A percentile compares a stretch with the other conserved stretches of the same genome.
phyloP scores from a whole-genome alignment of 2,113 vertebrate genomes.

The Microtus richardsoni region DNA sequence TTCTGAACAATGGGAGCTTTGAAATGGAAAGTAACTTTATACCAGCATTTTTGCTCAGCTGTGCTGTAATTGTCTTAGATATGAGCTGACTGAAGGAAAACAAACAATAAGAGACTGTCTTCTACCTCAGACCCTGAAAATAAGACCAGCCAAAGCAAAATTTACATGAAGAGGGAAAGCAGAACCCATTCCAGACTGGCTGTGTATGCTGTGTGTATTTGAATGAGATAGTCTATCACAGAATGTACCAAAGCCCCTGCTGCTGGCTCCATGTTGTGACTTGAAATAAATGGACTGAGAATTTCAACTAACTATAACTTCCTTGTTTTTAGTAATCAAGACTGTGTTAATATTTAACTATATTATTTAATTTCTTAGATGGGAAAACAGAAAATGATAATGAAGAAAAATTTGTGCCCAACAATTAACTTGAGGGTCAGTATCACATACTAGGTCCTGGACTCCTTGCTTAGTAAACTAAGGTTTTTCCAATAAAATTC shows the following conservation, averaged over 20 bases:
- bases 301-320: not conserved
- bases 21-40: conserved; percentile 47
- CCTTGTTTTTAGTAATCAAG: not conserved
- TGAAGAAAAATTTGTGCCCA: not conserved
- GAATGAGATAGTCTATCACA: not conserved
- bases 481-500: no score
- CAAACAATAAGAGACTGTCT: conserved; percentile 59
- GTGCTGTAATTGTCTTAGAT: conserved; percentile 65
- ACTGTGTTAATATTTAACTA: not conserved
- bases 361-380: not conserved
- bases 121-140: not conserved
- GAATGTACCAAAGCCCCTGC: not conserved
- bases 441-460: no score
- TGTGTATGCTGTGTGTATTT: not conserved
- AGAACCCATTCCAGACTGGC: not conserved
- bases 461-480: no score
- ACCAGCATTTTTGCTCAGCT: conserved; percentile 68
- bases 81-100: conserved; percentile 58
- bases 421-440: no score
- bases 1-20: conserved; percentile 54
- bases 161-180: not conserved
- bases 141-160: conserved; percentile 51
- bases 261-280: not conserved
- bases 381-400: not conserved
- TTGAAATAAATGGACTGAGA: conserved; percentile 5